Evolutionary conservation across 2,113 vertebrate species (phyloP).

Genomic region (Spermophilus dauricus): DNA sequence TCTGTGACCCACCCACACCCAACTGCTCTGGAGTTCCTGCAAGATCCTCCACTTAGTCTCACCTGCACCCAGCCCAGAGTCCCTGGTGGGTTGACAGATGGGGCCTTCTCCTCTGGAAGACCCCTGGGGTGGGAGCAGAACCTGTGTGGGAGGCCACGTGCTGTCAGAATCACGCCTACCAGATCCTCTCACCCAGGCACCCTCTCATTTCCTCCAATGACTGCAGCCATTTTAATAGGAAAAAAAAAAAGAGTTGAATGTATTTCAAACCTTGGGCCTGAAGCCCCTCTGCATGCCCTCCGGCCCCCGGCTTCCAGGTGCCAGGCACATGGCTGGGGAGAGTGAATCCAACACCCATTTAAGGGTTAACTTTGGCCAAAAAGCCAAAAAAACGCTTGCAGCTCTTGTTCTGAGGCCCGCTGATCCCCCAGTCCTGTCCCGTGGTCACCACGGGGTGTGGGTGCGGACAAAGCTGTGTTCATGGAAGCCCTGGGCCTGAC

Average conservation of each 20-base stretch:
- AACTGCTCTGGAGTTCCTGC: background rate
- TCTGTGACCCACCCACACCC: too few species aligned
- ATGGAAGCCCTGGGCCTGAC: slow-evolving; percentile 36
- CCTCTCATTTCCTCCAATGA: background rate
- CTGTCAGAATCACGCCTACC: fast-evolving
- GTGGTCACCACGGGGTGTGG: slow-evolving; percentile 76
- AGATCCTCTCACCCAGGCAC: fast-evolving
- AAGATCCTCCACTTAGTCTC: background rate
- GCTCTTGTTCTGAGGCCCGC: background rate
- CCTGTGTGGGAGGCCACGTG: background rate
- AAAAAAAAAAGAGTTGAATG: background rate
- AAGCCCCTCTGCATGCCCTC: background rate
- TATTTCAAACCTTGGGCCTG: background rate
- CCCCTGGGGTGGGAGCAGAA: background rate
- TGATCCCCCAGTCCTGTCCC: slow-evolving; percentile 53
- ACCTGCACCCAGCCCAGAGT: background rate
- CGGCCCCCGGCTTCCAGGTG: background rate
- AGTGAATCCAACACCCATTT: background rate
- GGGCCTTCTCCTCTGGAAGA: background rate
- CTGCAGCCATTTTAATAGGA: background rate
- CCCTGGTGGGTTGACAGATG: fast-evolving
- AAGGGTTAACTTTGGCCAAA: slow-evolving; percentile 70
- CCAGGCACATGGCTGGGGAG: background rate
- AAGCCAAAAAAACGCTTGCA: slow-evolving; percentile 26
- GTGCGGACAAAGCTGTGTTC: slow-evolving; percentile 80